Evolutionary conservation across 2,113 vertebrate species (phyloP).

Genomic region (Epinephelus fuscoguttatus): DNA sequence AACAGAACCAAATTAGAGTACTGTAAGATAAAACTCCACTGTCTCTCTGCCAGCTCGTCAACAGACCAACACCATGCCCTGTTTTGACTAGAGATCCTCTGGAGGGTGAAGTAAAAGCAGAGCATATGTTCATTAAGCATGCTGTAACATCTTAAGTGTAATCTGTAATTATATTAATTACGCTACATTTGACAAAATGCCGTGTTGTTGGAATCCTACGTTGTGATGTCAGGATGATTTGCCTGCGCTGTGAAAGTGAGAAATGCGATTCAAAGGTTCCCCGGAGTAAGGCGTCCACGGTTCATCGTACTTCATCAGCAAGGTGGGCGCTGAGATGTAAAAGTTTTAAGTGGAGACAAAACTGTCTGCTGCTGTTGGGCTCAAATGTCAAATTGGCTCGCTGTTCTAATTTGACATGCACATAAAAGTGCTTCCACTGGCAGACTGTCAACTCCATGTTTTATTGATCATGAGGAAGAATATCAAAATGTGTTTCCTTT

Average conservation of each 20-base stretch:
- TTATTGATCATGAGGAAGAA: conserved; percentile 43
- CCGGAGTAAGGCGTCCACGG: conserved; percentile 8
- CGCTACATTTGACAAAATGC: conserved; percentile 24
- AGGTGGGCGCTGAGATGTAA: conserved; percentile 40
- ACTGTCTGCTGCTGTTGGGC: conserved; percentile 42
- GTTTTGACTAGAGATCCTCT: conserved; percentile 8
- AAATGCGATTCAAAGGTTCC: conserved; percentile 28
- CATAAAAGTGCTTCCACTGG: conserved; percentile 45
- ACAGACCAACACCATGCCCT: not conserved
- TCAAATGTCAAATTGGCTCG: conserved; percentile 45
- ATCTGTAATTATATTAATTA: conserved; percentile 38
- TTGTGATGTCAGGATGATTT: conserved; percentile 30
- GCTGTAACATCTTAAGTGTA: conserved; percentile 18
- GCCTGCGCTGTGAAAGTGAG: not conserved
- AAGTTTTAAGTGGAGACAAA: conserved; percentile 43
- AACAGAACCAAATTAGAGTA: conserved; percentile 1
- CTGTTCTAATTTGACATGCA: conserved; percentile 48
- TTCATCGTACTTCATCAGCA: conserved; percentile 49
- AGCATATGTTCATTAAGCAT: not conserved
- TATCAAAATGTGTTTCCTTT: conserved; percentile 17
- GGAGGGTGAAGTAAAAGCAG: conserved; percentile 23
- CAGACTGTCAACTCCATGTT: conserved; percentile 46
- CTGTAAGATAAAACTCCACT: not conserved
- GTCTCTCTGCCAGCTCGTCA: not conserved
- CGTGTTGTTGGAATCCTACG: not conserved